A percentile compares a stretch with the other conserved stretches of the same genome.
Evolutionary conservation across 1,140 invertebrate genomes (phyloP).

Genomic region (Antheraea pernyi): DNA sequence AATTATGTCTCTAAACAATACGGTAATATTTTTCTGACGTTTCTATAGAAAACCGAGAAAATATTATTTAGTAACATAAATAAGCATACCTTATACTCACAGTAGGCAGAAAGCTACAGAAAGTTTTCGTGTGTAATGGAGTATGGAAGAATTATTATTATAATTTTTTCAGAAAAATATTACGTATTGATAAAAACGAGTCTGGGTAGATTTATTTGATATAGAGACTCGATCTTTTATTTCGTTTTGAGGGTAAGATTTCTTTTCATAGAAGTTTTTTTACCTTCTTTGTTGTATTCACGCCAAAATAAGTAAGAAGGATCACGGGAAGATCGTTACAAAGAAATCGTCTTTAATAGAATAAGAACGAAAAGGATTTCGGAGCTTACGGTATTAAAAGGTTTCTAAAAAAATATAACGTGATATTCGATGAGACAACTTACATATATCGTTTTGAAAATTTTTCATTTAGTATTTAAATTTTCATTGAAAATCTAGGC

Average conservation of each 20-base stretch:
- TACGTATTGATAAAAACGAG: constrained; percentile 28
- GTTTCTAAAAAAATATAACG: neutral
- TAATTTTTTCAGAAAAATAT: constrained; percentile 41
- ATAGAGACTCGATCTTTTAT: constrained; percentile 14
- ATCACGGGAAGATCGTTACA: neutral
- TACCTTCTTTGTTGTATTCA: constrained; percentile 8
- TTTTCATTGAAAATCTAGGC: no score
- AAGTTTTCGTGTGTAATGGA: constrained; percentile 38
- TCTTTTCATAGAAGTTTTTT: constrained; percentile 3
- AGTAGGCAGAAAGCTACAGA: constrained; percentile 16
- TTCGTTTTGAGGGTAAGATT: constrained; percentile 1
- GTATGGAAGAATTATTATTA: constrained; percentile 43
- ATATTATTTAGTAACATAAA: constrained; percentile 6
- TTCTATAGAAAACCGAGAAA: neutral
- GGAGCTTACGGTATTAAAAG: neutral
- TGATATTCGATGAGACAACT: neutral
- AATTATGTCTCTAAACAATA: neutral
- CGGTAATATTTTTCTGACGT: neutral
- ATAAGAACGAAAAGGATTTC: neutral
- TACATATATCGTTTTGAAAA: neutral
- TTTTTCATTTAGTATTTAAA: no score
- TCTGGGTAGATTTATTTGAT: constrained; percentile 33
- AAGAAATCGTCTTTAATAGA: neutral
- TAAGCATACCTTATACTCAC: neutral
- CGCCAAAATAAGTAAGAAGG: constrained; percentile 1